Evolutionary conservation across 23 tunicate species (phyloP).

Genomic region (Halocynthia aurantium): DNA sequence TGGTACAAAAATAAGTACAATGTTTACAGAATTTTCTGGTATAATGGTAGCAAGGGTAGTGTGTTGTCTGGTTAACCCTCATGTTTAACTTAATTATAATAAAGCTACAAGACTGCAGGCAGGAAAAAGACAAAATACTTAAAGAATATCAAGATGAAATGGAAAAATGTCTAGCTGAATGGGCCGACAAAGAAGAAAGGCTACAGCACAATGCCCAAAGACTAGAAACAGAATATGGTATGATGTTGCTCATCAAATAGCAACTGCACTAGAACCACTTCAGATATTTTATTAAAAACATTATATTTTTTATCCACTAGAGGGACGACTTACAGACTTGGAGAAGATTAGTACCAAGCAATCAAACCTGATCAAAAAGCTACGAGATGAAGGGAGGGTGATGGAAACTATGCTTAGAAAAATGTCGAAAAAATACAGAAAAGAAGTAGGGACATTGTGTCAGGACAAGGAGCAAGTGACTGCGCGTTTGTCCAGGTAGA

Average conservation of each 20-base stretch:
- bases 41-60: too few species aligned
- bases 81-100: too few species aligned
- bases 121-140: too few species aligned
- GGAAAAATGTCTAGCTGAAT: too few species aligned
- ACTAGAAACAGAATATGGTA: neutral
- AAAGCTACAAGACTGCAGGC: too few species aligned
- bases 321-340: conserved; percentile 38
- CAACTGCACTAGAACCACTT: too few species aligned
- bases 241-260: neutral
- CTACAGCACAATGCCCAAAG: neutral
- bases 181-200: too few species aligned
- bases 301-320: conserved; percentile 1
- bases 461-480: conserved; percentile 44
- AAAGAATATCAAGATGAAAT: too few species aligned
- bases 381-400: conserved; percentile 50
- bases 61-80: too few species aligned
- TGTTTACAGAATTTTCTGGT: too few species aligned
- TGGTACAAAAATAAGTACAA: too few species aligned
- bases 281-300: too few species aligned
- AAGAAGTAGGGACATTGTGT: conserved; percentile 41
- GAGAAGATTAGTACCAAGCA: conserved; percentile 65
- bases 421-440: conserved; percentile 46
- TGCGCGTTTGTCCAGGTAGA: conserved; percentile 20
- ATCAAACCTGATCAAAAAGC: conserved; percentile 26
- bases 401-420: conserved; percentile 28